Evolutionary conservation across 2,113 vertebrate genomes (phyloP).

Genomic region (Eudyptes chrysolophus): DNA sequence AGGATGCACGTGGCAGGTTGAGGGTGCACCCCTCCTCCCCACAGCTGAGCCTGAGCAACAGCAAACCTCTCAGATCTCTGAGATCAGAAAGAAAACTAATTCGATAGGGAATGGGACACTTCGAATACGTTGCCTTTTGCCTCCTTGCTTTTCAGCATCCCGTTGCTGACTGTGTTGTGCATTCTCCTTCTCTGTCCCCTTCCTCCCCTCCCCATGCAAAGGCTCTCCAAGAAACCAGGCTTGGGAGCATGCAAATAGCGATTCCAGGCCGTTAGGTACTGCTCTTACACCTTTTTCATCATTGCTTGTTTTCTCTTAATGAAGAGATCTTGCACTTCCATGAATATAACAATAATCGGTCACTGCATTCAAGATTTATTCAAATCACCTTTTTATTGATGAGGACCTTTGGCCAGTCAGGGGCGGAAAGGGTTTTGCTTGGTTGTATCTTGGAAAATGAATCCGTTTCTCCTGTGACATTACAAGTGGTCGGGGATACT

Average conservation of each 20-base stretch:
- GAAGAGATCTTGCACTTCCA: neutral
- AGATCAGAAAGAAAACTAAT: neutral
- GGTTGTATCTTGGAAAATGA: neutral
- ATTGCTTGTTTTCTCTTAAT: neutral
- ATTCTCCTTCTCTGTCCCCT: neutral
- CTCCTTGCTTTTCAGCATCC: neutral
- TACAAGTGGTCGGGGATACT: accelerated
- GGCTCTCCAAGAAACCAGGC: neutral
- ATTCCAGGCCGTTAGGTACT: neutral
- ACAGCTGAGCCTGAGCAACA: neutral
- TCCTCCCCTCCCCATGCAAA: neutral
- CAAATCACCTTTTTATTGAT: neutral
- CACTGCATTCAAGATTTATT: neutral
- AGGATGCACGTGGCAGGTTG: too few relatives aligned
- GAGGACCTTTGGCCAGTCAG: neutral
- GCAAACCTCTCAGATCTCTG: neutral
- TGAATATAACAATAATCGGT: neutral
- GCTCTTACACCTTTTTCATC: neutral
- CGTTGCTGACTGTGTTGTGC: accelerated
- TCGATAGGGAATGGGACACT: accelerated
- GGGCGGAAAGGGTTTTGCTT: neutral
- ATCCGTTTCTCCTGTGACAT: neutral
- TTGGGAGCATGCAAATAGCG: neutral
- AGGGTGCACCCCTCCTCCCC: neutral
- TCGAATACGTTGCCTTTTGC: accelerated